A percentile compares a stretch with the other conserved stretches of the same genome.
phyloP scores from a whole-genome alignment of 2,888 invertebrate species.

The Glyphotaelius pellucidus region DNA sequence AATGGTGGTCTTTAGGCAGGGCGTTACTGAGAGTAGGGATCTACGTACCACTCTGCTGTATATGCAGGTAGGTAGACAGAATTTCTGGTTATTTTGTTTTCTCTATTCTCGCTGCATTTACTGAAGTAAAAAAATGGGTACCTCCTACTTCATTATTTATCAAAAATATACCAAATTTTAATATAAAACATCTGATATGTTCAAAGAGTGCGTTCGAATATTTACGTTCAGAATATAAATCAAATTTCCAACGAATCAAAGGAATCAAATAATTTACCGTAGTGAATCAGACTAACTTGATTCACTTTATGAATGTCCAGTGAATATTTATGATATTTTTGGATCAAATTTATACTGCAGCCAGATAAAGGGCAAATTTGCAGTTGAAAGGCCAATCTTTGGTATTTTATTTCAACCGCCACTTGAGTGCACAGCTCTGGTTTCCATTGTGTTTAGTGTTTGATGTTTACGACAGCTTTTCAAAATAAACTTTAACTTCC shows the following conservation, averaged over 20 bases:
- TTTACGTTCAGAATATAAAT: neutral
- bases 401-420: neutral
- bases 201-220: neutral
- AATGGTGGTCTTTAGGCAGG: too few species aligned
- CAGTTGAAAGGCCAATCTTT: neutral
- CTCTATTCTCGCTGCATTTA: too few species aligned
- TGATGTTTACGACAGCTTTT: constrained; percentile 2
- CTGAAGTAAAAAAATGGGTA: too few species aligned
- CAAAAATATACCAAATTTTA: neutral
- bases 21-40: too few species aligned
- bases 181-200: neutral
- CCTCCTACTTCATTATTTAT: too few species aligned
- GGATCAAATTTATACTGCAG: neutral
- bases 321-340: neutral
- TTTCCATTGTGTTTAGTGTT: neutral
- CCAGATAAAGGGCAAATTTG: neutral
- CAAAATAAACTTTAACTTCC: neutral
- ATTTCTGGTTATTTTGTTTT: too few species aligned
- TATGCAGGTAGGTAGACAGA: too few species aligned
- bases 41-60: too few species aligned
- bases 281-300: neutral
- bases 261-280: neutral
- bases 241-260: neutral
- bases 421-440: neutral
- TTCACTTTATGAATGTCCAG: neutral